A percentile compares a stretch with the other conserved stretches of the same genome.
Evolutionary conservation across 1,140 invertebrate species (phyloP).

Genomic region (Trachelipus rathkii): DNA sequence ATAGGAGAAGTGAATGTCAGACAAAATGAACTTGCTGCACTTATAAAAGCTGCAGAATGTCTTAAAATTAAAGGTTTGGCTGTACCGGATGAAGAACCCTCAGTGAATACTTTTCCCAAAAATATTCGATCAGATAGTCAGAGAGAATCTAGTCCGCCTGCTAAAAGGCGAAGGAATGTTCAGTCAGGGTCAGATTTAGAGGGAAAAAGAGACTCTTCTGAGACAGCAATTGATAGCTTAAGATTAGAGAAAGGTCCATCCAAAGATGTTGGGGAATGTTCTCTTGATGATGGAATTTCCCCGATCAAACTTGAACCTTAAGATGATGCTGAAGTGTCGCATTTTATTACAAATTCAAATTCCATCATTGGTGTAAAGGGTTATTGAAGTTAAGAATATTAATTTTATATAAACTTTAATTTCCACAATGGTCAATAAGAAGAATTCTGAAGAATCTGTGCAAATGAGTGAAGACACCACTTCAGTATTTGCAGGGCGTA

Average conservation of each 20-base stretch:
- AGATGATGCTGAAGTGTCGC: background rate
- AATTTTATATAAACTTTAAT: too few species aligned
- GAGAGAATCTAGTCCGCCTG: slow-evolving; percentile 1
- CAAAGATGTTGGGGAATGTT: background rate
- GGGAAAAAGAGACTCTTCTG: background rate
- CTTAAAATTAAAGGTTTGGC: background rate
- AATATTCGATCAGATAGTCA: slow-evolving; percentile 8
- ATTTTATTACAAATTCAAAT: background rate
- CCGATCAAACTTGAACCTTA: background rate
- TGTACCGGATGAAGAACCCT: background rate
- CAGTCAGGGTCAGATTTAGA: background rate
- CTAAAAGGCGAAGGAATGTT: slow-evolving; percentile 1
- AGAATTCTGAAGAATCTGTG: too few species aligned
- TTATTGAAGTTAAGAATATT: too few species aligned
- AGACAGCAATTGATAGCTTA: background rate
- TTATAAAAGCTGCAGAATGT: background rate
- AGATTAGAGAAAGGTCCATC: background rate
- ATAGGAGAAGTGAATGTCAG: slow-evolving; percentile 1
- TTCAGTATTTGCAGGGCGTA: too few species aligned
- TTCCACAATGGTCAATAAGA: too few species aligned
- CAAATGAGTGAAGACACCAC: too few species aligned
- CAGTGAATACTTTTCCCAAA: background rate
- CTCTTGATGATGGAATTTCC: background rate
- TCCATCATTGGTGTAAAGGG: background rate
- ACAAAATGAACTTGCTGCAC: background rate